Evolutionary conservation across 2,113 vertebrate genomes (phyloP).

Genomic region (Pantherophis guttatus): DNA sequence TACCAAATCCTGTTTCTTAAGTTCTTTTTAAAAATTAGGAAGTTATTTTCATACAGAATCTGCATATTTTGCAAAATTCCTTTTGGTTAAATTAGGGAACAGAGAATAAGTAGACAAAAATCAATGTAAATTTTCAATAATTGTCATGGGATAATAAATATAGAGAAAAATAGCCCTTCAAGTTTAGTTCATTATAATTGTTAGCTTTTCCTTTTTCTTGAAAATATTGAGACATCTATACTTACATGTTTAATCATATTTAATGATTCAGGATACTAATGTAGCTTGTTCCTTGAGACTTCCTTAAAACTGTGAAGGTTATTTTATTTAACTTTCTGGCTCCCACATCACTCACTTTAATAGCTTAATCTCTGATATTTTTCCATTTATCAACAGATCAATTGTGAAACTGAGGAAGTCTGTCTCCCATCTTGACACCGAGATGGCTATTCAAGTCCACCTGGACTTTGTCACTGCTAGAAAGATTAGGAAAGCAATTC

Average conservation of each 20-base stretch:
- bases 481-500: conserved; percentile 53
- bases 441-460: conserved; percentile 39
- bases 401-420: conserved; percentile 55
- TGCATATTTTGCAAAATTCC: background rate
- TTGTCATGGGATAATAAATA: background rate
- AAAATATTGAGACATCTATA: background rate
- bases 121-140: background rate
- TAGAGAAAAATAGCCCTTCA: background rate
- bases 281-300: conserved; percentile 30
- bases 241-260: background rate
- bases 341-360: conserved; percentile 65
- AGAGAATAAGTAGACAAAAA: background rate
- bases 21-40: background rate
- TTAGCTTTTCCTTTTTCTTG: background rate
- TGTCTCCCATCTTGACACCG: conserved; percentile 61
- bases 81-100: background rate
- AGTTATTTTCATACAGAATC: background rate
- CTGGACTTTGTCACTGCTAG: conserved; percentile 63
- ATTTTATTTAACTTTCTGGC: conserved; percentile 62
- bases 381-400: conserved; percentile 63
- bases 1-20: background rate
- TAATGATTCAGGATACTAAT: conserved; percentile 4
- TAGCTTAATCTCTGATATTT: conserved; percentile 48
- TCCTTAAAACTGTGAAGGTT: conserved; percentile 31
- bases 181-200: background rate